Conservation (phyloP, 2,113 vertebrate species). For the Pristiophorus japonicus region DNA sequence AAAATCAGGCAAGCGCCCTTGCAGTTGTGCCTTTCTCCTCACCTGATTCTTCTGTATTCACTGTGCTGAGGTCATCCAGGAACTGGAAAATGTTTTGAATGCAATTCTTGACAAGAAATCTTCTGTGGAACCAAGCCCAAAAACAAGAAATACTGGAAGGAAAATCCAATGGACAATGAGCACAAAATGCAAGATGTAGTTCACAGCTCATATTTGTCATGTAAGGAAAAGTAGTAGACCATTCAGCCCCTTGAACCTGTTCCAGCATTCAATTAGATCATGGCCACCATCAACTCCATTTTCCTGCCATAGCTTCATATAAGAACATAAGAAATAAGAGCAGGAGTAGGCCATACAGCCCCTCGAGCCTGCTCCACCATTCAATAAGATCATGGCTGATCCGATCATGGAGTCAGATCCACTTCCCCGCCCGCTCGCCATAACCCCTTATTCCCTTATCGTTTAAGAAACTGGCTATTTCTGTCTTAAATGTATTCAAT, state of each 20-base stretch:
- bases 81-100: neutral
- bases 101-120: neutral
- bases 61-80: neutral
- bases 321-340: too few species aligned
- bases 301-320: neutral
- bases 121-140: neutral
- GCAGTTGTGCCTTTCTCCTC: neutral
- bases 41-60: neutral
- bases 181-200: neutral
- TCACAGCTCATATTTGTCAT: neutral
- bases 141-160: neutral
- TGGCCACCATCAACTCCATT: neutral
- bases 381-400: too few species aligned
- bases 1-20: neutral
- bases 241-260: neutral
- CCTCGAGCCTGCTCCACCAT: too few species aligned
- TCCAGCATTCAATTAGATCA: neutral
- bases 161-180: too few species aligned
- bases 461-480: too few species aligned
- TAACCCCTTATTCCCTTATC: too few species aligned
- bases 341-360: too few species aligned
- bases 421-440: too few species aligned
- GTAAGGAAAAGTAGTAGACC: too few species aligned
- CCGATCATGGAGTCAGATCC: too few species aligned
- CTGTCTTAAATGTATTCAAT: too few species aligned